Evolutionary conservation across 1,140 invertebrate genomes (phyloP).

Genomic region (Pinna nobilis): DNA sequence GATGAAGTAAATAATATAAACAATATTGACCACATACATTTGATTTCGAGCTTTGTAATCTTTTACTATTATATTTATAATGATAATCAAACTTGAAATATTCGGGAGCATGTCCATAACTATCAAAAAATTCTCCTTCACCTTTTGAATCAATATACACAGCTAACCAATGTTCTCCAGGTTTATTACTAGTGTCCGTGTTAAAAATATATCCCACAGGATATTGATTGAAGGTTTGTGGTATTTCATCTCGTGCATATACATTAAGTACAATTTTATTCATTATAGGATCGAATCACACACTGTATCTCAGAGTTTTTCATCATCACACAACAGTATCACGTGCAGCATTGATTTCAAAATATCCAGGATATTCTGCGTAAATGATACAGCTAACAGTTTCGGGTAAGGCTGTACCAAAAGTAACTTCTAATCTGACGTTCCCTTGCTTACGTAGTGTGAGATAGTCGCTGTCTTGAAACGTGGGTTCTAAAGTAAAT

Average conservation of each 20-base stretch:
- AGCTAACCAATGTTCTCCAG: conserved; percentile 36
- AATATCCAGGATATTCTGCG: conserved; percentile 21
- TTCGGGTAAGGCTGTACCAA: conserved; percentile 7
- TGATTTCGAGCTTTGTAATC: conserved; percentile 24
- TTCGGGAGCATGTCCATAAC: conserved; percentile 15
- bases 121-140: conserved; percentile 33
- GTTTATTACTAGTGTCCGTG: conserved; percentile 1
- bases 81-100: conserved; percentile 14
- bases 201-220: conserved; percentile 7
- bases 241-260: conserved; percentile 18
- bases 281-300: conserved; percentile 21
- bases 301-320: conserved; percentile 28
- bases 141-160: conserved; percentile 7
- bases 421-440: conserved; percentile 22
- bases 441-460: conserved; percentile 16
- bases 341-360: conserved; percentile 28
- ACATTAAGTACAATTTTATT: conserved; percentile 14
- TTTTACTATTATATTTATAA: background rate
- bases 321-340: conserved; percentile 35
- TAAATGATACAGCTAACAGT: conserved; percentile 16
- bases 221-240: background rate
- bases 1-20: conserved; percentile 27
- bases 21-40: conserved; percentile 39
- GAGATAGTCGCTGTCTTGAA: conserved; percentile 24
- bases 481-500: conserved; percentile 38